Percentiles rank a stretch among this genome's conserved stretches.
Evolutionary conservation across 2,113 vertebrate genomes (phyloP).

Genomic region (Thinocorus orbignyianus): DNA sequence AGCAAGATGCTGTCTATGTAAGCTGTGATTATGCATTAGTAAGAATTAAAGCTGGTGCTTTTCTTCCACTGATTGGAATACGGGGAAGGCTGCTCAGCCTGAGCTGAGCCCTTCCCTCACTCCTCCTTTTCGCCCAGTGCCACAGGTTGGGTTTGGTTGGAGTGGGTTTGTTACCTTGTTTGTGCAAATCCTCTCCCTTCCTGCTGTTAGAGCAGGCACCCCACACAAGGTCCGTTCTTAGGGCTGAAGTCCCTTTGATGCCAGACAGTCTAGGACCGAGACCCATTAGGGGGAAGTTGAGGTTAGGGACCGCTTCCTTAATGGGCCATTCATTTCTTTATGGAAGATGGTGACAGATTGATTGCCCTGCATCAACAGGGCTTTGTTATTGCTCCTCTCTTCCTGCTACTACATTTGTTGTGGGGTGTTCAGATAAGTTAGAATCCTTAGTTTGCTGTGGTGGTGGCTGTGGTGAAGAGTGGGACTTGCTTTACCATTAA

Average conservation of each 20-base stretch:
- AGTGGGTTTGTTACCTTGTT: not conserved
- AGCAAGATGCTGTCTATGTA: not conserved
- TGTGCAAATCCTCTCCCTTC: not conserved
- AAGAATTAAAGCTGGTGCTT: not conserved
- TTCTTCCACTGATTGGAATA: not conserved
- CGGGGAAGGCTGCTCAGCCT: not conserved
- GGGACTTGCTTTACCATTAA: not conserved
- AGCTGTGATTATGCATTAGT: not conserved
- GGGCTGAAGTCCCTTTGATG: not conserved
- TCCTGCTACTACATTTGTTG: not conserved
- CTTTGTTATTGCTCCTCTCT: not conserved
- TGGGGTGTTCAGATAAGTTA: rapidly evolving
- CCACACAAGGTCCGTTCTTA: rapidly evolving
- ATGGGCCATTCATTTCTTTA: not conserved
- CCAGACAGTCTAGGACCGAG: not conserved
- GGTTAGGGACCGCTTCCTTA: not conserved
- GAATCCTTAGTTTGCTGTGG: not conserved
- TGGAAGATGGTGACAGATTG: not conserved
- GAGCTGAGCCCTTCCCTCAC: not conserved
- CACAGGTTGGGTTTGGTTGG: not conserved
- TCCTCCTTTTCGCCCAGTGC: too few relatives aligned
- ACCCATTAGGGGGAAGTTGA: not conserved
- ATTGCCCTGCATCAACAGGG: not conserved
- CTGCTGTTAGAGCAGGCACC: not conserved
- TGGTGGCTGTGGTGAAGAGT: not conserved